Conservation (phyloP, 2,113 vertebrate species). For the Trochalopteron elliotii region DNA sequence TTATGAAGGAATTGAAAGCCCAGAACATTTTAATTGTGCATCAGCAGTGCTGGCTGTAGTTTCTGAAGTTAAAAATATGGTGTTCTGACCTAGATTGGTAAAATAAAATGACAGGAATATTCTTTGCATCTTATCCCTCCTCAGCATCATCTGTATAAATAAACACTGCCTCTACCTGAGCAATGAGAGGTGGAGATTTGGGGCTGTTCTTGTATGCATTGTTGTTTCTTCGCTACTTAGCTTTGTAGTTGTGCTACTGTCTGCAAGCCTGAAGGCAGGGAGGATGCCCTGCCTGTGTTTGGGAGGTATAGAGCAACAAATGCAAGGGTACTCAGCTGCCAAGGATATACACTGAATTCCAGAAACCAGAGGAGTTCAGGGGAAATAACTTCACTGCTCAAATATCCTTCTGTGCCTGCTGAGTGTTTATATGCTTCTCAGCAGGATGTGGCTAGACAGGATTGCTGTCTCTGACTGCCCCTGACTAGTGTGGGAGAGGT, state of each 20-base stretch:
- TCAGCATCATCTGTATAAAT: background rate
- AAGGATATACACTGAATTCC: background rate
- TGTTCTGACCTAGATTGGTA: background rate
- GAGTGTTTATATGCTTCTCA: background rate
- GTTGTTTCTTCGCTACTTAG: background rate
- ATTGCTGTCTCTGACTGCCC: background rate
- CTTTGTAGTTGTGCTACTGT: background rate
- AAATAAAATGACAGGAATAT: background rate
- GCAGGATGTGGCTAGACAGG: slow-evolving; percentile 8
- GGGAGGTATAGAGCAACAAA: background rate
- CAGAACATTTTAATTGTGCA: slow-evolving; percentile 7
- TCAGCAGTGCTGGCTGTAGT: background rate
- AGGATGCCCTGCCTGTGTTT: background rate
- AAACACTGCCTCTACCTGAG: background rate
- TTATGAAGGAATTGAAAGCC: background rate
- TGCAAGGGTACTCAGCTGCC: background rate
- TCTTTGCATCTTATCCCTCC: background rate
- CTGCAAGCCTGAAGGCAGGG: background rate
- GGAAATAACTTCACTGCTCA: background rate
- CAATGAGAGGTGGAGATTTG: background rate
- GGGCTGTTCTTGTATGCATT: background rate
- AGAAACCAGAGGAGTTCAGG: slow-evolving; percentile 3
- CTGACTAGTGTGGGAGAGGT: background rate
- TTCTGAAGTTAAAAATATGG: background rate
- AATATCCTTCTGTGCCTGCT: slow-evolving; percentile 28